Conservation (phyloP, 2,797 vertebrate species). For the Scleropages formosus region DNA sequence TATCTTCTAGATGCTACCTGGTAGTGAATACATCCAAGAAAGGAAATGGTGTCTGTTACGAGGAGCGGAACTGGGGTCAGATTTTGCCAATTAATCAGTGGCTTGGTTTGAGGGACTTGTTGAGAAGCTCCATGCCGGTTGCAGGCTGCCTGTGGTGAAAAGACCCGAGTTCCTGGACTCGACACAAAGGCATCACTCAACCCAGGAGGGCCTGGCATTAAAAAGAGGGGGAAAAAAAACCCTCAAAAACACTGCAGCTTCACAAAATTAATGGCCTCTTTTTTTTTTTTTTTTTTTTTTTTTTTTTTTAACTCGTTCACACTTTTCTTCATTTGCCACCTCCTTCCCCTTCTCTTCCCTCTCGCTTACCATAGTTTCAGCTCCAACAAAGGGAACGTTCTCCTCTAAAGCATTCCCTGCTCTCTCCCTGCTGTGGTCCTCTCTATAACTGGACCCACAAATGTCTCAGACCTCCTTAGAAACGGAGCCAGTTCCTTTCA, state of each 20-base stretch:
- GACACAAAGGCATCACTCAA: conserved; percentile 71
- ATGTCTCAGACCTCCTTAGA: conserved; percentile 27
- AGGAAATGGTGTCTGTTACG: conserved; percentile 44
- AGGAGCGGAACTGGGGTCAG: conserved; percentile 49
- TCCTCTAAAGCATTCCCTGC: conserved; percentile 26
- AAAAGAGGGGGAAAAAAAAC: conserved; percentile 57
- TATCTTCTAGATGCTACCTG: too few species aligned
- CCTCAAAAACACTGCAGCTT: conserved; percentile 63
- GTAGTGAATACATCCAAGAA: neutral
- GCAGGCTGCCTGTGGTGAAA: conserved; percentile 43
- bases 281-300: conserved; percentile 71
- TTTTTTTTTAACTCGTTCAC: conserved; percentile 54
- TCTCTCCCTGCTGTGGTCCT: conserved; percentile 26
- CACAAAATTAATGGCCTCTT: conserved; percentile 72
- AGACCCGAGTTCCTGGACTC: conserved; percentile 60
- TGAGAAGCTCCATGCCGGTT: conserved; percentile 27
- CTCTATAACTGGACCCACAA: conserved; percentile 28
- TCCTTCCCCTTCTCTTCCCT: conserved; percentile 51
- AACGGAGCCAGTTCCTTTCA: conserved; percentile 31
- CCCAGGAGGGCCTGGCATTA: conserved; percentile 69
- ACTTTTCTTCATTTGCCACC: conserved; percentile 33
- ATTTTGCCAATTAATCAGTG: conserved; percentile 59
- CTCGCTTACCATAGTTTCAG: conserved; percentile 43
- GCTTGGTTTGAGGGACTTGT: conserved; percentile 44
- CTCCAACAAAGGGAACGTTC: conserved; percentile 36